Evolutionary conservation across 2,113 vertebrate genomes (phyloP), one percentile per base, ranked within the genome.

Genomic region (Podarcis muralis): DNA sequence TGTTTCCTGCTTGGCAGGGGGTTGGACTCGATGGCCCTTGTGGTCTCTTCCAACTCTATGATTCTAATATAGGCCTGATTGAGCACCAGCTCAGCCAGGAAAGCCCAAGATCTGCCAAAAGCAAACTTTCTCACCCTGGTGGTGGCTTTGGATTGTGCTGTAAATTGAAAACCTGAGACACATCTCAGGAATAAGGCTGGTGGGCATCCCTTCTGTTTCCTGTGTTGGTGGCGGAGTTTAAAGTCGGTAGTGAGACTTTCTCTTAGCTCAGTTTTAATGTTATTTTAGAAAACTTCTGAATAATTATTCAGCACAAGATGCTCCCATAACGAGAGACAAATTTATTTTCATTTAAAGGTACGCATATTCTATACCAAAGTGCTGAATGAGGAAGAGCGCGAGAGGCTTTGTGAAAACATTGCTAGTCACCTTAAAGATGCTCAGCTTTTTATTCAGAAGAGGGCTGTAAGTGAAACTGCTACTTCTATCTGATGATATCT

Each of bases 391-490:
- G 98, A 97, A 0, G 94, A 99, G 92, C 97, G 98, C 2, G 95
- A 95, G 81, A 97, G 98, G 40, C 96, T 99, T 37, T 98, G 98
- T 35, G 94, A 97, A 88, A 99, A 99, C 93, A 93, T 99, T 59
- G 98, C 99, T 0, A 93, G 96, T 0, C 94, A 96, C 2, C 95
- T 99, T 48, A 99, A 98, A 83, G 97, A 96, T 9, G 98, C 98
- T 0, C 99, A 99, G 6, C 94, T 97, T 15, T 99, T 99, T 95
- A 99, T 99, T 95, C 99, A 99, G 92, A 98, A 97, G 90, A 97
- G 98, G 94, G 97, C 96, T 92, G 99, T 99, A 95, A 97, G 98
- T 96, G 82, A 57, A 37, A n/a, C 32, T 35, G 6, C 22, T 53
- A 53, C 48, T 53, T 53, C 11, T 53, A 62, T 62, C 18, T 4